A percentile compares a stretch with the other conserved stretches of the same genome.
These are phyloP conservation scores for Myotis myotis DNA, from an alignment of 2,797 vertebrate genomes.

Conservation along the genomic window DNA sequence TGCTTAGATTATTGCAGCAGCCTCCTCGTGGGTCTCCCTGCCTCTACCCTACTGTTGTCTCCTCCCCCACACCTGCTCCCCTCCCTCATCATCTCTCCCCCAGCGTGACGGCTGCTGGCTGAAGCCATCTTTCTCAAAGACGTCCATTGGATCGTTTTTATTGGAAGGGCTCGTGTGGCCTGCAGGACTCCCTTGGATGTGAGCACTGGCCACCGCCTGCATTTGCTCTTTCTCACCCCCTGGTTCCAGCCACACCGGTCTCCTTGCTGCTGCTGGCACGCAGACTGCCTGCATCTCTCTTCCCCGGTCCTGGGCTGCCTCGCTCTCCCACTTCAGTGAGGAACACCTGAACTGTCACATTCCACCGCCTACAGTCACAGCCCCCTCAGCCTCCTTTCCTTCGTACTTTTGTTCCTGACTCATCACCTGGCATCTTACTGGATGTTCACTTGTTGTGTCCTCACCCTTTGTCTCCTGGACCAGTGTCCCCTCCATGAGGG, in stretches of 20 bases:
- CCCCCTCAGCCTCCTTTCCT: neutral
- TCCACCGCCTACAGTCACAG: neutral
- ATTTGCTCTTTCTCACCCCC: accelerated
- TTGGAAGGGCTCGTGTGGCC: neutral
- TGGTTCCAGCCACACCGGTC: neutral
- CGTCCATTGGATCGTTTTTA: neutral
- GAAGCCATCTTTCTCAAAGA: neutral
- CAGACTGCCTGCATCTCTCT: neutral
- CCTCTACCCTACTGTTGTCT: neutral
- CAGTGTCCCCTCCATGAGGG: neutral
- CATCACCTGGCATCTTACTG: neutral
- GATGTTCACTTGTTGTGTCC: neutral
- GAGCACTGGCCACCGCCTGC: neutral
- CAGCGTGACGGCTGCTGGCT: neutral
- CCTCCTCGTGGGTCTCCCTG: neutral
- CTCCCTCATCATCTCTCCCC: accelerated
- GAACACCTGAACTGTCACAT: neutral
- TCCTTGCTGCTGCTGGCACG: neutral
- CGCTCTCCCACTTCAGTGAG: neutral
- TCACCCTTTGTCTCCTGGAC: neutral
- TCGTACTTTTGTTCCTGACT: neutral
- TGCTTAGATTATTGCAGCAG: neutral
- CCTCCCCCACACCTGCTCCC: neutral
- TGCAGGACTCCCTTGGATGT: neutral
- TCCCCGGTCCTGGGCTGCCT: accelerated